Evolutionary conservation across 2,888 invertebrate genomes (phyloP).

Genomic region (Arctia plantaginis): DNA sequence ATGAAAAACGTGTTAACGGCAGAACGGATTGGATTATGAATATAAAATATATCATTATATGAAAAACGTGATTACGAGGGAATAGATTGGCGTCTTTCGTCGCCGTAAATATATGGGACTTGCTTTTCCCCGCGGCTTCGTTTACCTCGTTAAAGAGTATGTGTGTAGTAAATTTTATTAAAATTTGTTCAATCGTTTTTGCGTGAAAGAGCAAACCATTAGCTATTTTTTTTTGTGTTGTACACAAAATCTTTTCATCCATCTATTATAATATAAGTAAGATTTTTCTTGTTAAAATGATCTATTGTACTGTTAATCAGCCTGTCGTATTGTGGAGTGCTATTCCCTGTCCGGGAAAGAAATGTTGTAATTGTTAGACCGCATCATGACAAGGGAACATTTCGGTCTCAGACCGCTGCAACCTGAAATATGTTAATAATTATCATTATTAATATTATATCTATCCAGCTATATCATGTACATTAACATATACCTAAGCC

Average conservation of each 20-base stretch:
- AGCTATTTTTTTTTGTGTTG: too few relatives aligned
- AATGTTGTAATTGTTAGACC: background rate
- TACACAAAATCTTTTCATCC: too few relatives aligned
- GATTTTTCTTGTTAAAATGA: background rate
- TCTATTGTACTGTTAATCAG: background rate
- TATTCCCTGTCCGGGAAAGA: background rate
- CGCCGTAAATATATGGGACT: background rate
- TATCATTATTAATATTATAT: background rate
- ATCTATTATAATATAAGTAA: background rate
- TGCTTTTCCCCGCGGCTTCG: background rate
- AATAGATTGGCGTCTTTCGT: background rate
- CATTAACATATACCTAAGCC: too few relatives aligned
- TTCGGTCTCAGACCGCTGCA: background rate
- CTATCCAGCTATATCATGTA: too few relatives aligned
- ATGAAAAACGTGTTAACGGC: slow-evolving; percentile 31
- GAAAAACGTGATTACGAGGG: background rate
- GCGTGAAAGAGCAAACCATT: background rate
- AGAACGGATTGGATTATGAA: slow-evolving; percentile 30
- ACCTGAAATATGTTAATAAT: background rate
- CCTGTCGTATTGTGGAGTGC: background rate
- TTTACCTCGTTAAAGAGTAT: background rate
- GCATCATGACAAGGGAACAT: background rate
- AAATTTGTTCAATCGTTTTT: background rate
- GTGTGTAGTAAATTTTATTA: background rate
- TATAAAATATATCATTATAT: background rate